Conservation (phyloP, 2,797 vertebrate species). For the Takifugu rubripes region DNA sequence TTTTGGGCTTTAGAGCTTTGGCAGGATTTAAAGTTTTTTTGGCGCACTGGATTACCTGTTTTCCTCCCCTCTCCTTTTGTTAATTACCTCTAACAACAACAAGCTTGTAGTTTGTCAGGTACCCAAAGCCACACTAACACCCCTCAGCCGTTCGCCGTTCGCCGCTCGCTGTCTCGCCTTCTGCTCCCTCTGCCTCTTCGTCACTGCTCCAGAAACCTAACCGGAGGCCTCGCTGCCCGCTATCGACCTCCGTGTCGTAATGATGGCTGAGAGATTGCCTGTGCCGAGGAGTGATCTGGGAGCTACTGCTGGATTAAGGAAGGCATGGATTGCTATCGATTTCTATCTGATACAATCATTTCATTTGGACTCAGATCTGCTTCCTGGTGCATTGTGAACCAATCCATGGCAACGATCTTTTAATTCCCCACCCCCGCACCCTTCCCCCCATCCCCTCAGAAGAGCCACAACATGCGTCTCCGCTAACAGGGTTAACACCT, state of each 20-base stretch:
- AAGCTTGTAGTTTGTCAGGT: constrained; percentile 48
- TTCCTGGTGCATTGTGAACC: constrained; percentile 65
- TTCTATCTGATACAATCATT: constrained; percentile 84
- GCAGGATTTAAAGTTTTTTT: constrained; percentile 36
- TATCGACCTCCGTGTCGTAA: constrained; percentile 73
- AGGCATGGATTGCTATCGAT: constrained; percentile 80
- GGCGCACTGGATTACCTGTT: constrained; percentile 42
- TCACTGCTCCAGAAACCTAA: constrained; percentile 57
- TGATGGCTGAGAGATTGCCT: constrained; percentile 80
- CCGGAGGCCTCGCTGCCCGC: constrained; percentile 48
- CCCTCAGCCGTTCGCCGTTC: constrained; percentile 40
- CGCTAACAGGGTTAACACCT: constrained; percentile 72
- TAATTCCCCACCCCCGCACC: constrained; percentile 66
- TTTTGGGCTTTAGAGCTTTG: constrained; percentile 47
- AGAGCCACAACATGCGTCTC: constrained; percentile 55
- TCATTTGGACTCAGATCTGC: constrained; percentile 77
- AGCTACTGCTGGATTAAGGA: constrained; percentile 75
- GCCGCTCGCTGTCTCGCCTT: constrained; percentile 44
- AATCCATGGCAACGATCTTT: constrained; percentile 71
- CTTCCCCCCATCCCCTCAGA: constrained; percentile 29
- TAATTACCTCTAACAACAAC: constrained; percentile 65
- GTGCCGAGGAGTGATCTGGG: constrained; percentile 70
- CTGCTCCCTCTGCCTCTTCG: constrained; percentile 37
- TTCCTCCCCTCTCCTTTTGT: constrained; percentile 49
- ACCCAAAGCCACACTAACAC: constrained; percentile 43